Percentiles rank a stretch among this genome's conserved stretches.
Evolutionary conservation across 2,113 vertebrate genomes (phyloP).

Genomic region (Verasper variegatus): DNA sequence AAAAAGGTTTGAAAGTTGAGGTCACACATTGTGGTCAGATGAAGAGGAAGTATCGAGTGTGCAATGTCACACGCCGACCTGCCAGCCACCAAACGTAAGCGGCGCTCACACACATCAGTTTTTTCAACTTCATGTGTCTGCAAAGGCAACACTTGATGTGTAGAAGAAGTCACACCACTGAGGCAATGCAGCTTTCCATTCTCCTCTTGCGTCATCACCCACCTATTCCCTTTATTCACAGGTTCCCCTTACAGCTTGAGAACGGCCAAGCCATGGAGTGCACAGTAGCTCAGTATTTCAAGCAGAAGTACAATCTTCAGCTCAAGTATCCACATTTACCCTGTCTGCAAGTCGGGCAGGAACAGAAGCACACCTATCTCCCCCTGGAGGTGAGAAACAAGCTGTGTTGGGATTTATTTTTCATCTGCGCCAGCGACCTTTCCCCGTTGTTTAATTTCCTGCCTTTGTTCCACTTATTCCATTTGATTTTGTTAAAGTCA

Average conservation of each 20-base stretch:
- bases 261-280: slow-evolving; percentile 99
- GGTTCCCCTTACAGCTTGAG: slow-evolving; percentile 98
- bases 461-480: neutral
- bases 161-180: too few relatives aligned
- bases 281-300: slow-evolving; percentile 99
- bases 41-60: slow-evolving; percentile 99
- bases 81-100: slow-evolving; percentile 98
- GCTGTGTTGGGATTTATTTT: slow-evolving; percentile 2
- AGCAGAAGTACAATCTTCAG: slow-evolving; percentile 98
- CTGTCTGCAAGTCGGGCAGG: slow-evolving; percentile 97
- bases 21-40: slow-evolving; percentile 99
- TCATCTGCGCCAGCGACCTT: neutral
- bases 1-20: slow-evolving; percentile 95
- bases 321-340: slow-evolving; percentile 98
- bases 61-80: slow-evolving; percentile 96
- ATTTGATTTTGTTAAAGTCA: neutral
- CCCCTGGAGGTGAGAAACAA: slow-evolving; percentile 91
- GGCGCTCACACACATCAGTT: neutral
- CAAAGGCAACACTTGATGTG: neutral
- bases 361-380: slow-evolving; percentile 98
- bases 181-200: neutral
- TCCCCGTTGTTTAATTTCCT: neutral
- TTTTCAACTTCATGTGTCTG: neutral
- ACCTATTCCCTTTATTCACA: slow-evolving; percentile 59
- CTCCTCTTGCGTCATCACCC: neutral